Evolutionary conservation across 2,888 invertebrate species (phyloP), one percentile per base, ranked within the genome.

Genomic region (Augochlorella aurata): DNA sequence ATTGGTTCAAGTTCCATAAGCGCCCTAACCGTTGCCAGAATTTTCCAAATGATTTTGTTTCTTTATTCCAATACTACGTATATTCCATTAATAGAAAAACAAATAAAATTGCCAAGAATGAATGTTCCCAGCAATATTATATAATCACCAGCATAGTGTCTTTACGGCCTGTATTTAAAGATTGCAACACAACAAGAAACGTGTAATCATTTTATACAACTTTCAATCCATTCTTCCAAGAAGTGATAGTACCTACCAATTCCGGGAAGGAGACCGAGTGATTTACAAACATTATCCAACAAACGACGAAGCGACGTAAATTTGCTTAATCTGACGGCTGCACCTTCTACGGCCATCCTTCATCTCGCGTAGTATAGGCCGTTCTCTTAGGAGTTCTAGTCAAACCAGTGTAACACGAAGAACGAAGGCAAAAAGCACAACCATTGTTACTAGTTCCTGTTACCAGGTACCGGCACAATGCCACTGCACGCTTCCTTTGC

Each of bases 351-450:
- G 79, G 77, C 68, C 84, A 73, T 85, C 80, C 73, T 45, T 84
- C 79, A 82, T 79, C 70, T 74, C 82, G 77, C 77, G 77, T 38
- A 38, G 38, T 47, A 78, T 72, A 82, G 82, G 82, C 75, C 80
- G 66, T 69, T 89, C 88, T 86, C 85, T 86, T 85, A 85, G 87
- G 87, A 89, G 88, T 90, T 65, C 89, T 88, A 90, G 91, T 90
- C 89, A 89, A 90, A 91, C 92, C 89, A 86, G 91, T 92, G 91
- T 92, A 92, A 92, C 90, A 89, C 89, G 90, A 92, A 90, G 88
- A 82, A 87, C 81, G 85, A 78, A 85, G 78, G 76, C 81, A 85
- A 89, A 86, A 88, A 87, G 85, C 86, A 83, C 77, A 83, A 85
- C 90, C 87, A 90, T 91, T 91, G 90, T 91, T 90, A 85, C 75